Conservation (phyloP, 2,888 invertebrate genomes). For the Mesodorylaimus sp. region DNA sequence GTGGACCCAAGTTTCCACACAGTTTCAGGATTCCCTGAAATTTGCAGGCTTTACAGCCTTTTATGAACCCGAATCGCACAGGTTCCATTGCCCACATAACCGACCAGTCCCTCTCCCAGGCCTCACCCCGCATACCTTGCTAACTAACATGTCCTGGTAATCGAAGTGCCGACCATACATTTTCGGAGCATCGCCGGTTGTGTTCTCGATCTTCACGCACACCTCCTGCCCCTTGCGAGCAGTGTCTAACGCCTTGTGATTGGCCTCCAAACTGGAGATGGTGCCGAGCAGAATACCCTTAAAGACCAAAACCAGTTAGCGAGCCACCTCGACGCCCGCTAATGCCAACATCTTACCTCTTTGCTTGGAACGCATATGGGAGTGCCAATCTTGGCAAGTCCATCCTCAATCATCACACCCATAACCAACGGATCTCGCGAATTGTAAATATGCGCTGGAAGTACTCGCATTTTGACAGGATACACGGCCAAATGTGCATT, state of each 20-base stretch:
- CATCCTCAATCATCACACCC: slow-evolving; percentile 85
- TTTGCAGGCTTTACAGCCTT: too few species aligned
- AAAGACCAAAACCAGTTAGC: slow-evolving; percentile 20
- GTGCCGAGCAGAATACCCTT: slow-evolving; percentile 83
- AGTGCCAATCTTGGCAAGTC: slow-evolving; percentile 82
- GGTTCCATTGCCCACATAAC: too few species aligned
- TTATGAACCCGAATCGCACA: too few species aligned
- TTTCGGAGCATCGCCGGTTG: slow-evolving; percentile 94
- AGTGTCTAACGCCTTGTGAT: slow-evolving; percentile 82
- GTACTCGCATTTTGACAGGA: slow-evolving; percentile 69
- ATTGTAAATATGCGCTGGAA: slow-evolving; percentile 85
- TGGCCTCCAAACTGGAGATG: slow-evolving; percentile 80
- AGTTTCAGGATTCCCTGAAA: too few species aligned
- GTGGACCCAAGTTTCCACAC: too few species aligned
- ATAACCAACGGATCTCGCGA: slow-evolving; percentile 92
- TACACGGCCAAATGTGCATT: slow-evolving; percentile 92
- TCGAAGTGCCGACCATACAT: slow-evolving; percentile 97
- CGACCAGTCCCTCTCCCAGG: too few species aligned
- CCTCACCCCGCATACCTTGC: too few species aligned
- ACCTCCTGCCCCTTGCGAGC: slow-evolving; percentile 63
- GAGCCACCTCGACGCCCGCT: too few species aligned
- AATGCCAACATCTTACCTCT: too few species aligned
- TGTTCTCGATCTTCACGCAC: slow-evolving; percentile 67
- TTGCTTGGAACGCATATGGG: slow-evolving; percentile 90
- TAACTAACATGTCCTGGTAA: slow-evolving; percentile 76